These are phyloP conservation scores for Kradibia gibbosae DNA, from an alignment of 1,140 invertebrate genomes.

Conservation along the genomic window DNA sequence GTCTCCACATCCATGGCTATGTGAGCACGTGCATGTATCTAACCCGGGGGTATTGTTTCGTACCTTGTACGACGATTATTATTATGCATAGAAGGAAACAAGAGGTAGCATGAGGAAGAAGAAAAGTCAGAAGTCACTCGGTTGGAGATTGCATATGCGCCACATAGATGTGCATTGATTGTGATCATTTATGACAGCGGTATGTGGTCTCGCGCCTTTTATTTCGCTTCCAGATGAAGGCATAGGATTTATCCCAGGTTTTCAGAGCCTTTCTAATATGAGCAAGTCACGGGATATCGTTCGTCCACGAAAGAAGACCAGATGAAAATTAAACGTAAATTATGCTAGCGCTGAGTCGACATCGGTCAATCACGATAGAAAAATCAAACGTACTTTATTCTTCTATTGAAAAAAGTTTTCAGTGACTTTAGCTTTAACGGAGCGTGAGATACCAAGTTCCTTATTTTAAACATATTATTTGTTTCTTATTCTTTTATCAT, in stretches of 20 bases:
- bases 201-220: not conserved
- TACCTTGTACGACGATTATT: conserved; percentile 12
- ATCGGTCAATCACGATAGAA: not conserved
- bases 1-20: no score
- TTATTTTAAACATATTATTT: not conserved
- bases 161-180: conserved; percentile 43
- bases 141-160: not conserved
- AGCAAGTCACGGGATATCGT: not conserved
- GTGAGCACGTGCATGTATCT: not conserved
- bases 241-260: not conserved
- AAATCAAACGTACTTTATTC: conserved; percentile 36
- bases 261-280: not conserved
- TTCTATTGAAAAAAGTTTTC: conserved; percentile 14
- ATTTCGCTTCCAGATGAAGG: not conserved
- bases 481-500: not conserved
- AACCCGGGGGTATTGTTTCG: conserved; percentile 30
- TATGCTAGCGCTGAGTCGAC: not conserved
- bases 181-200: conserved; percentile 7
- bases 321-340: conserved; percentile 27
- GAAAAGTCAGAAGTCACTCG: conserved; percentile 13
- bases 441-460: not conserved
- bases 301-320: not conserved
- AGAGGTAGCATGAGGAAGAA: conserved; percentile 2
- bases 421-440: not conserved
- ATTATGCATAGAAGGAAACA: conserved; percentile 24